Evolutionary conservation across 2,797 vertebrate genomes (phyloP), one percentile per base, ranked within the genome.

Genomic region (Antrozous pallidus): DNA sequence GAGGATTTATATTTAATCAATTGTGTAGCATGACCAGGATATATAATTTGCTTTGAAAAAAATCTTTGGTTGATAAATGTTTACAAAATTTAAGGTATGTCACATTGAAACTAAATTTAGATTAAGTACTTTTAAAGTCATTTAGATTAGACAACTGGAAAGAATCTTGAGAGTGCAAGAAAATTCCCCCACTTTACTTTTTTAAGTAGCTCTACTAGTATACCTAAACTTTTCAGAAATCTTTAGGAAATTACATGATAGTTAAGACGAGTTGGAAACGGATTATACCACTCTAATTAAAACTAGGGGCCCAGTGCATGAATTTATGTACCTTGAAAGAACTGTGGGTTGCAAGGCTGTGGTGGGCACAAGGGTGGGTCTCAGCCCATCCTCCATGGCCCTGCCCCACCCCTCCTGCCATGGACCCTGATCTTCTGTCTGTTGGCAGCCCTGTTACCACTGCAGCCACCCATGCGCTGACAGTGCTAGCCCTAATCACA

Each of bases 1-100:
- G 51, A 93, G 8, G 28, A 94, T 91, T 90, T 93, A 88, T 70
- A 79, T 90, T 74, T 85, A 61, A 83, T 95, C 42, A 88, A 17
- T 92, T 93, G 3, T 88, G 33, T 93, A 86, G 20, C 78, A 90
- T 94, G 47, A 49, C 24, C 28, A 61, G 75, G 17, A 73, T 91
- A 65, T 33, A 83, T 61, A 91, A 88, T 86, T 86, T 71, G 83
- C 28, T 70, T 81, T 85, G 33, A 42, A 92, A 93, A 83, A 87
- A 70, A 47, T 11, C 2, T 91, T 36, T 91, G 16, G 9, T 87
- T 90, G 24, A 63, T 90, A 91, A 73, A 42, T 88, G 10, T 78
- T 91, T 83, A 75, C 45, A 42, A 91, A 94, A 79, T 82, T 74
- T 17, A 92, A 28, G 4, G 8, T 49, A 0, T 14, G 54, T 71